Conservation (phyloP, 2,888 invertebrate genomes). For the Parelbella ahira region DNA sequence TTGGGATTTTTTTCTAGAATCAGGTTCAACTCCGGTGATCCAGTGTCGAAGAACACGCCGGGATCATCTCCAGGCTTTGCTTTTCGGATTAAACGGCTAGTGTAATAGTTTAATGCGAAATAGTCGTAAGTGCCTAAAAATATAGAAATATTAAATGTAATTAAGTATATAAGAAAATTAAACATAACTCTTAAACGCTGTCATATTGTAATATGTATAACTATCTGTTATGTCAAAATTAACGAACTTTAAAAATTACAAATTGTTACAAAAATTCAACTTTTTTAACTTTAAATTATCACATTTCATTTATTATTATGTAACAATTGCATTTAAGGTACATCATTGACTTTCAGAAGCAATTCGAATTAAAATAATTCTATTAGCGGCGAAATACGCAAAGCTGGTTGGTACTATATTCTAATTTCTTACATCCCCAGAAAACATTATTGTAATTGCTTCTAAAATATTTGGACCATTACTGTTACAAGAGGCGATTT, state of each 20-base stretch:
- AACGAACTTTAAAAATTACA: too few species aligned
- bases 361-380: too few species aligned
- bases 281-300: too few species aligned
- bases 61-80: slow-evolving; percentile 38
- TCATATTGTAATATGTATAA: slow-evolving; percentile 24
- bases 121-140: slow-evolving; percentile 78
- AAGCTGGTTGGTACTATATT: too few species aligned
- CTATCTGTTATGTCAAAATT: too few species aligned
- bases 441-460: background rate
- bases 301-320: too few species aligned
- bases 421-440: background rate
- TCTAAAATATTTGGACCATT: background rate
- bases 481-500: too few species aligned
- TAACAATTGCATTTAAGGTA: too few species aligned
- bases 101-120: slow-evolving; percentile 83
- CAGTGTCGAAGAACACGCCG: slow-evolving; percentile 37
- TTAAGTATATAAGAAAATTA: background rate
- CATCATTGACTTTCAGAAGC: too few species aligned
- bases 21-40: slow-evolving; percentile 36
- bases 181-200: too few species aligned
- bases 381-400: too few species aligned
- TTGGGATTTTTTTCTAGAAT: slow-evolving; percentile 27
- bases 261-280: too few species aligned
- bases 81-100: slow-evolving; percentile 54
- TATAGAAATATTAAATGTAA: background rate